phyloP scores from a whole-genome alignment of 2,113 vertebrate species.

The Mus musculus region GRCm39 chr2:178730501-178731000 shows the following conservation, averaged over 20 bases:
- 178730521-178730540: background rate
- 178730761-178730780: no score
- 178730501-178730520: background rate
- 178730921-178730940: rapidly evolving
- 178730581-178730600: background rate
- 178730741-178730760: no score
- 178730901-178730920: background rate
- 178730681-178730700: rapidly evolving
- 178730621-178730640: background rate
- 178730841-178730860: background rate
- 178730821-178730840: rapidly evolving
- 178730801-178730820: no score
- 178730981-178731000: background rate
- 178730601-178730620: background rate
- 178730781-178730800: no score
- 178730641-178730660: no score
- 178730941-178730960: background rate
- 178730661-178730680: background rate
- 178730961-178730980: background rate
- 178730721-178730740: background rate
- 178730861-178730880: background rate
- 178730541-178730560: background rate
- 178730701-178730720: background rate
- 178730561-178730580: background rate
- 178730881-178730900: rapidly evolving